Base-by-base conservation (phyloP, 1,140 invertebrate species). In the Ectropis grisescens region DNA sequence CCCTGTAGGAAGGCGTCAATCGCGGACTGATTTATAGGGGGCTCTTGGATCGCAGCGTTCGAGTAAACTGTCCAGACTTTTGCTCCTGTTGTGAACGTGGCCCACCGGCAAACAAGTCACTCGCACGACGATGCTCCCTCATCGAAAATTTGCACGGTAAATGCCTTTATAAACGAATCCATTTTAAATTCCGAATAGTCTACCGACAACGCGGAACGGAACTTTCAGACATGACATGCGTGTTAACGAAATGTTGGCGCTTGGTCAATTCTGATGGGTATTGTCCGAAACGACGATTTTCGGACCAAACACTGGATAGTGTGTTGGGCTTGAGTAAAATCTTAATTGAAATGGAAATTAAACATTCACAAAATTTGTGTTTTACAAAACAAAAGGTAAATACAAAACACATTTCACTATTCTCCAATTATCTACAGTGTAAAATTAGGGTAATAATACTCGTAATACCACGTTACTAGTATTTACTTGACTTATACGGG, bases 1-100 rank as follows among this genome's bases (percentile, higher is more conserved):
- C 70, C 71, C 68, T 47, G 68, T 75, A 71, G 71, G 72, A 68
- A 75, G 60, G 62, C 66, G 70, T 80, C 75, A 80, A 80, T 80
- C 75, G 70, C 57, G 26, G 39, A 45, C 61, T 80, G 75, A 80
- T 80, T 78, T 80, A 80, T 80, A 58, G 70, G 58, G 66, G 59
- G 58, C 54, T 58, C 58, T 54, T 41, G 22, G 29, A 46, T 48
- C 45, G 44, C 52, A 48, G 58, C 58, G 57, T 53, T n/a, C 66
- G 64, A 60, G 69, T 76, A 69, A 78, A 61, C 72, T 69, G 71
- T 65, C 59, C 56, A 45, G 58, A 54, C 58, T 75, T 76, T 75
- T 72, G 64, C 66, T 76, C 64, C 60, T 62, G 52, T 60, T 72
- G 58, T 46, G 28, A 42, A 43, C 44, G 39, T 48, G 57, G 44